These are phyloP conservation scores for Bugula neritina DNA, from an alignment of 2,888 invertebrate species.

Conservation along the genomic window DNA sequence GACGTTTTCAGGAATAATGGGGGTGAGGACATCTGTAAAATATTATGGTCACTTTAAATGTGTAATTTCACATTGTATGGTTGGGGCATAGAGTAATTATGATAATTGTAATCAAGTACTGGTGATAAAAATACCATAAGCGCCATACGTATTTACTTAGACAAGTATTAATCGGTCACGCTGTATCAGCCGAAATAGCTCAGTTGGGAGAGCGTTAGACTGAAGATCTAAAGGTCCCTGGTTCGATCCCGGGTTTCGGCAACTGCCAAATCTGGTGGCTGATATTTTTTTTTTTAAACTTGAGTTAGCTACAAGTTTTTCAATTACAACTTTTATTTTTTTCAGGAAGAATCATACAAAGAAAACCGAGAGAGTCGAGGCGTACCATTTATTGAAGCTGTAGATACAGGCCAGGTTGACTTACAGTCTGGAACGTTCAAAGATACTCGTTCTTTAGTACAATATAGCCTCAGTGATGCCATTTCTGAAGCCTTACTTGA, in stretches of 20 bases:
- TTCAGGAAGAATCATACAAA: neutral
- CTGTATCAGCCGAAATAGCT: constrained; percentile 22
- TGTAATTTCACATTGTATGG: no score
- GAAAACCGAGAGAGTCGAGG: neutral
- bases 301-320: no score
- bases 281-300: constrained; percentile 8
- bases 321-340: constrained; percentile 2
- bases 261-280: constrained; percentile 20
- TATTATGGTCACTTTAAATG: no score
- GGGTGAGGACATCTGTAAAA: no score
- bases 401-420: constrained; percentile 52
- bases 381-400: constrained; percentile 16
- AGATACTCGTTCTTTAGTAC: constrained; percentile 52
- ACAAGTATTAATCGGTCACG: neutral
- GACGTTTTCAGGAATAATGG: no score
- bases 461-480: constrained; percentile 25
- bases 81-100: no score
- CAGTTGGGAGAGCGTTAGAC: constrained; percentile 27
- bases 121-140: no score
- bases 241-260: constrained; percentile 27
- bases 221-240: constrained; percentile 27
- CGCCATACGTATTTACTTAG: no score
- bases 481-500: neutral
- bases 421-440: constrained; percentile 34
- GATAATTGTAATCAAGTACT: no score